Evolutionary conservation across 2,888 invertebrate species (phyloP).

Genomic region (Molorchus minor): DNA sequence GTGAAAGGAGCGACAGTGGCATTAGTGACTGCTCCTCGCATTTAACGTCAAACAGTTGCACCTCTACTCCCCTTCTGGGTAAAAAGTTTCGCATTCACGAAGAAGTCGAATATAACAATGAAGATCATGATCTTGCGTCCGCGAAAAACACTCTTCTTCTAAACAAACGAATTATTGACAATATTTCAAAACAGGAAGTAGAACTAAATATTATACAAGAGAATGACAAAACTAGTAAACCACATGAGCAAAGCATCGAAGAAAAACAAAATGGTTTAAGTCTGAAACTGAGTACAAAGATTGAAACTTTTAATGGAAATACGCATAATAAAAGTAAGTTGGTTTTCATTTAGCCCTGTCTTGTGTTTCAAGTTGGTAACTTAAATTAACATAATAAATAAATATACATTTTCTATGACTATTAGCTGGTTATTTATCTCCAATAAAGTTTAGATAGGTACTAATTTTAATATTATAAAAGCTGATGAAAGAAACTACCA

Average conservation of each 20-base stretch:
- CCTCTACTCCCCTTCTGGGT: conserved; percentile 54
- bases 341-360: conserved; percentile 3
- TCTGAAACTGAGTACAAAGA: conserved; percentile 42
- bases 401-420: no score
- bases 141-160: conserved; percentile 24
- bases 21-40: conserved; percentile 66
- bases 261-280: conserved; percentile 16
- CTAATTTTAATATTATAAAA: no score
- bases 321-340: conserved; percentile 47
- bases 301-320: conserved; percentile 45
- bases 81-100: conserved; percentile 58
- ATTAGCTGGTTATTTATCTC: no score
- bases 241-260: conserved; percentile 4
- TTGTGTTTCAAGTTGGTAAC: background rate
- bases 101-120: conserved; percentile 47
- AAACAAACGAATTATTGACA: conserved; percentile 14
- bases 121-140: conserved; percentile 24
- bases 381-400: no score
- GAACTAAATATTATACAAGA: conserved; percentile 5
- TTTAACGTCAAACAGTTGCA: conserved; percentile 48
- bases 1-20: conserved; percentile 68
- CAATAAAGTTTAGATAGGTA: no score
- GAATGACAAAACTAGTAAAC: conserved; percentile 15
- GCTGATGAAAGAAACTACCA: no score
- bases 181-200: background rate